Evolutionary conservation across 2,113 vertebrate species (phyloP), one percentile per base, ranked within the genome.

Genomic region (Brachypteracias leptosomus): DNA sequence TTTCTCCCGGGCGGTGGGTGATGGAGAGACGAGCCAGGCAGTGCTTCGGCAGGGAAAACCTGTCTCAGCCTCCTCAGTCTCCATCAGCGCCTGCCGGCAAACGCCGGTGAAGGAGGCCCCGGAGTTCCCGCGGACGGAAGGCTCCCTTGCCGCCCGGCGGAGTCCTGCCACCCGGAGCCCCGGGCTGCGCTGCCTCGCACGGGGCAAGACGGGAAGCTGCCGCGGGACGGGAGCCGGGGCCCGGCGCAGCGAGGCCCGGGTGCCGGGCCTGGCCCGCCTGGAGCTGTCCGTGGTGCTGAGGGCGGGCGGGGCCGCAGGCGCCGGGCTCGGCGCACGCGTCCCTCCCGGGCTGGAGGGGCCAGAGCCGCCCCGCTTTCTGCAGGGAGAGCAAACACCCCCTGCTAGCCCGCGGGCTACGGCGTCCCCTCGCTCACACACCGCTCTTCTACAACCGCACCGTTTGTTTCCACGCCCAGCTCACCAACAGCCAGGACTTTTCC

Each of bases 251-350:
- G 5, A 22, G n/a, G 57, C 7, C 33, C 12, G 12, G n/a, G 55
- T 29, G 14, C 33, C 4, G 29, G 16, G 3, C 40, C 24, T 55
- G 6, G 31, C 47, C 28, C 4, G n/a, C 36, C 88, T 4, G 71
- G 78, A 54, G 88, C 96, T 94, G 90, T 94, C 94, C 92, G 68
- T 44, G 94, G 96, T 93, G 78, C 92, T 95, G 94, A 87, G 91
- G 10, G 7, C 57, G 31, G 82, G 66, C n/a, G n/a, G n/a, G n/a
- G n/a, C n/a, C n/a, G n/a, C n/a, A n/a, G n/a, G n/a, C n/a, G n/a
- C n/a, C n/a, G n/a, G n/a, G n/a, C n/a, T n/a, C n/a, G n/a, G n/a
- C n/a, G n/a, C n/a, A n/a, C n/a, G n/a, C n/a, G n/a, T n/a, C n/a
- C n/a, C n/a, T n/a, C n/a, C n/a, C n/a, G n/a, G n/a, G n/a, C n/a